Evolutionary conservation across 2,113 vertebrate species (phyloP), one percentile per base, ranked within the genome.

Genomic region (Garra rufa): DNA sequence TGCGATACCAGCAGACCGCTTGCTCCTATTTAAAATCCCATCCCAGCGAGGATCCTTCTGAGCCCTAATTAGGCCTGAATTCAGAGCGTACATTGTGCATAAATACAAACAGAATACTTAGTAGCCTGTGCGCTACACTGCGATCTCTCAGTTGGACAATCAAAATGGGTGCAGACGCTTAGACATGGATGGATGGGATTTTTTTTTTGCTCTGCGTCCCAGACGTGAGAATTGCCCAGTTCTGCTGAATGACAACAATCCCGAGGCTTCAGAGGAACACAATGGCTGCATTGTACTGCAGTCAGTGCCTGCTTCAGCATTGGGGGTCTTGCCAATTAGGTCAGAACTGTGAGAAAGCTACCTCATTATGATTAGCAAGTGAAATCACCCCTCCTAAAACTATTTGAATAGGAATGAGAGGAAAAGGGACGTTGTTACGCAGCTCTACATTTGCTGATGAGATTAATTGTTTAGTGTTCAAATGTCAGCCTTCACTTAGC

Each of bases 201-300:
- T 55, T 78, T 77, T 44, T 44, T 83, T 63, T 43, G 41, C 26
- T 44, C 83, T 50, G 24, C 9, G 3, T 85, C 81, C 71, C 86
- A 87, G 88, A 89, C 81, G 86, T 85, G 86, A 87, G 88, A 78
- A 87, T 85, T 78, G 81, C 80, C 80, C 69, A 73, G 81, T 82
- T 79, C 74, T 46, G 57, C 78, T 81, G 90, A 91, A 92, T 90
- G 89, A 88, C 88, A 92, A 92, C 88, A 85, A 89, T 87, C 83
- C 85, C 38, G 3, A 38, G 83, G 84, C 81, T 76, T 78, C 63
- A 67, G 50, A 73, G 28, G 38, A 57, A 87, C 55, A 91, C 90
- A 92, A 90, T 88, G 81, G 75, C 19, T 6, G 76, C 85, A 90
- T 90, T 92, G 91, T 92, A 52, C 77, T 83, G 48, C 19, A 15